Conservation (phyloP, 2,888 invertebrate species). For the Drosophila conformis region DNA sequence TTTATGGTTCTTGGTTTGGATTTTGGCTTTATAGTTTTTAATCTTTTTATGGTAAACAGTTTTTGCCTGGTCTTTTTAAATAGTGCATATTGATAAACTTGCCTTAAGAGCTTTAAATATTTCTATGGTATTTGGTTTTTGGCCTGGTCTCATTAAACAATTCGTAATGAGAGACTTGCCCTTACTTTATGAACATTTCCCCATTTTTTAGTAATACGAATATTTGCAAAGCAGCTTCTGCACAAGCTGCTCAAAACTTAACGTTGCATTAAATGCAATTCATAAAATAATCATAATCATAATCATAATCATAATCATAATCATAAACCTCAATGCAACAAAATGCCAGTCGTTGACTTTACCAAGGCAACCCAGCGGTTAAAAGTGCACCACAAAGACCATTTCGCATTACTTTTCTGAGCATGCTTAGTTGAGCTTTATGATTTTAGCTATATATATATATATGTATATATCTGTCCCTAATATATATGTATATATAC, state of each 20-base stretch:
- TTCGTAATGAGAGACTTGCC: background rate
- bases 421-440: constrained; percentile 52
- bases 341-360: constrained; percentile 61
- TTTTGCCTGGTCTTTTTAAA: constrained; percentile 21
- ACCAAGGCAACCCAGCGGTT: constrained; percentile 47
- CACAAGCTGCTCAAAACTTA: constrained; percentile 46
- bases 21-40: constrained; percentile 26
- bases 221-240: constrained; percentile 31
- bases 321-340: constrained; percentile 42
- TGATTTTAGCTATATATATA: constrained; percentile 17
- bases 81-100: constrained; percentile 8
- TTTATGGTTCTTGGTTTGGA: constrained; percentile 36
- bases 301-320: constrained; percentile 44
- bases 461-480: background rate
- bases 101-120: constrained; percentile 4
- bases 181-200: background rate
- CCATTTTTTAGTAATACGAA: constrained; percentile 33
- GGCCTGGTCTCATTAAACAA: background rate
- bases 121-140: background rate
- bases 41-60: constrained; percentile 7
- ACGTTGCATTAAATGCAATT: constrained; percentile 67
- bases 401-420: constrained; percentile 46
- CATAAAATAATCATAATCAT: constrained; percentile 20
- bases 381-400: constrained; percentile 43
- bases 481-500: background rate